Evolutionary conservation across 2,113 vertebrate species (phyloP), one percentile per base, ranked within the genome.

Genomic region (Erythrocercus mccallii): DNA sequence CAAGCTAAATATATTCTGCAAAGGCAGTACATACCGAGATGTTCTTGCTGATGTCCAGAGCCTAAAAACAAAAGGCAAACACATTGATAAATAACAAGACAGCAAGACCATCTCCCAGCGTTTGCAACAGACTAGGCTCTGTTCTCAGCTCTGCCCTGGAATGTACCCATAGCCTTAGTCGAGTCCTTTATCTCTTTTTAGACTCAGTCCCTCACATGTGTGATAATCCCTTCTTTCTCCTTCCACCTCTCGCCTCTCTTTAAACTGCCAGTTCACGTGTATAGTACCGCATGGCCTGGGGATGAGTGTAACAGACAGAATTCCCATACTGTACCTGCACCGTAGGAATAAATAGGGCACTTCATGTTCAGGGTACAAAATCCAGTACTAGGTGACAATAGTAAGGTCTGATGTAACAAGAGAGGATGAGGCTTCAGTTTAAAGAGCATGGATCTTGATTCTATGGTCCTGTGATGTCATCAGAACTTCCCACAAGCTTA

Each of bases 11-110:
- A 42, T 7, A 79, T 76, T 87, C 24, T 85, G 35, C 23, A 72
- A 79, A 85, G 35, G 30, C 50, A 70, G 54, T 94, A 96, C 96
- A 4, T 97, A 96, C 96, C 51, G 20, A 93, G 54, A 57, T 69
- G 57, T 74, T 95, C 88, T 88, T 96, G 90, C 80, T 93, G 76
- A 81, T 0, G 0, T 95, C 96, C 90, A 86, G 62, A 79, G 73
- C 72, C 95, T 94, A 69, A 54, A 94, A 94, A 42, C 37, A 72
- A 90, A 81, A 86, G 24, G 7, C 30, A 92, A 93, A 90, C 25
- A 76, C 10, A 11, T 0, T 60, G 24, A 47, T 90, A 84, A 94
- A 44, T 58, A 94, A 33, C 6, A 17, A 44, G 61, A 33, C 45
- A 58, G 20, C 0, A 1, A 81, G 21, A 61, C 30, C 19, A 25